phyloP scores from a whole-genome alignment of 2,888 invertebrate species.

The Entomobrya proxima region DNA sequence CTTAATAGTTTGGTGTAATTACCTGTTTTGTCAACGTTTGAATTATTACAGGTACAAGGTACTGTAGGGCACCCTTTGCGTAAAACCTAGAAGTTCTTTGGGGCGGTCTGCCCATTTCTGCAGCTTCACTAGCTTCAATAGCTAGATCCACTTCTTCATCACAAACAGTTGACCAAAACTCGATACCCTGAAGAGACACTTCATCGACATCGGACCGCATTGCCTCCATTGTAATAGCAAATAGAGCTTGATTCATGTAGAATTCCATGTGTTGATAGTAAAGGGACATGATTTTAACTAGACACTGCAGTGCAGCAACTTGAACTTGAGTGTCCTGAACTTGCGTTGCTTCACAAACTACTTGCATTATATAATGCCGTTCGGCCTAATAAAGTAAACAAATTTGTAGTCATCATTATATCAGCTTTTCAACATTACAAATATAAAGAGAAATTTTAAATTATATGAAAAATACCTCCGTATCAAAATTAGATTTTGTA shows the following conservation, averaged over 20 bases:
- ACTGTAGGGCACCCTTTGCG: constrained; percentile 98
- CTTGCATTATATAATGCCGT: constrained; percentile 99
- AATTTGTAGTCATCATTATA: neutral
- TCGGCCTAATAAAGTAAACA: constrained; percentile 82
- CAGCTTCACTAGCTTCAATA: constrained; percentile 95
- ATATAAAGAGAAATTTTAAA: too few species aligned
- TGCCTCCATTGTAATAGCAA: constrained; percentile 95
- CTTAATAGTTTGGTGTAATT: constrained; percentile 15
- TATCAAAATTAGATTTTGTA: constrained; percentile 98
- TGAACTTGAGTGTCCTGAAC: constrained; percentile 92
- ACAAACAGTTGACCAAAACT: constrained; percentile 99
- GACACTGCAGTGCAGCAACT: constrained; percentile 97
- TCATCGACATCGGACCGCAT: constrained; percentile 98
- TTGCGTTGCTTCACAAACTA: constrained; percentile 99
- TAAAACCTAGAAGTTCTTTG: constrained; percentile 95
- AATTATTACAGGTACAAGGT: constrained; percentile 94
- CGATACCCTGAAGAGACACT: constrained; percentile 97
- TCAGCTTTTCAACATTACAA: constrained; percentile 51
- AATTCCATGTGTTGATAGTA: constrained; percentile 99
- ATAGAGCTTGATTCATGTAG: constrained; percentile 98
- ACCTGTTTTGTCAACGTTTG: constrained; percentile 94
- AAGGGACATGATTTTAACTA: constrained; percentile 97
- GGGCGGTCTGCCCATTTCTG: constrained; percentile 95
- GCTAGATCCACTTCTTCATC: constrained; percentile 98
- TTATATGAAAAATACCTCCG: constrained; percentile 83